Evolutionary conservation across 2,888 invertebrate species (phyloP).

Genomic region (Synanthedon formicaeformis): DNA sequence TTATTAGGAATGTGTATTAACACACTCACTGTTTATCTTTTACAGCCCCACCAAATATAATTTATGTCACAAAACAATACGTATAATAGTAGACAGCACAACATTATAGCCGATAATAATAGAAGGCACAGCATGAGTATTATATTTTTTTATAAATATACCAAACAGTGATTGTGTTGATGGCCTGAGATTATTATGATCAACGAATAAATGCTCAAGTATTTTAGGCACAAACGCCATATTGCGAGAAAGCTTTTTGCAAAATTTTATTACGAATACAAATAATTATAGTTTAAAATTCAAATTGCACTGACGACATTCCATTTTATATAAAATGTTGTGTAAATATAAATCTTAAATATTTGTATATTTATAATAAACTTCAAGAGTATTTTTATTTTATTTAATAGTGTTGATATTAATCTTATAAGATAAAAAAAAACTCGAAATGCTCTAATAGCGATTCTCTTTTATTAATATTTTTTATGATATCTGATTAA

Average conservation of each 20-base stretch:
- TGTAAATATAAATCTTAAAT: constrained; percentile 46
- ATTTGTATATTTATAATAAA: constrained; percentile 46
- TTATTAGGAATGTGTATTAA: constrained; percentile 54
- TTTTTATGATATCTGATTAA: constrained; percentile 14
- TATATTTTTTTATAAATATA: constrained; percentile 1
- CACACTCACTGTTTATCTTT: constrained; percentile 66
- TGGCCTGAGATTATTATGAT: constrained; percentile 44
- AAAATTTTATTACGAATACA: constrained; percentile 6
- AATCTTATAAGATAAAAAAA: neutral
- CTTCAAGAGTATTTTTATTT: constrained; percentile 15
- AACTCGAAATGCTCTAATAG: no score
- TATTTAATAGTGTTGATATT: constrained; percentile 32
- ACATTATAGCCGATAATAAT: neutral
- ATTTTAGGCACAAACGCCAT: constrained; percentile 62
- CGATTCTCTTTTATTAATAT: neutral
- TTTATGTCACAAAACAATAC: constrained; percentile 28
- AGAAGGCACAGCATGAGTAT: neutral
- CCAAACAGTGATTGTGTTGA: constrained; percentile 69
- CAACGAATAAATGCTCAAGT: constrained; percentile 63
- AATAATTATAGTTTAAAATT: constrained; percentile 2
- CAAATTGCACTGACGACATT: constrained; percentile 26
- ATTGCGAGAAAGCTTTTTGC: constrained; percentile 27
- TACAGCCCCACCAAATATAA: constrained; percentile 57
- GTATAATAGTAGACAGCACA: neutral
- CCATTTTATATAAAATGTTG: constrained; percentile 21